These are phyloP conservation scores for Epinephelus awoara DNA, from an alignment of 2,797 vertebrate species.

Conservation along the genomic window DNA sequence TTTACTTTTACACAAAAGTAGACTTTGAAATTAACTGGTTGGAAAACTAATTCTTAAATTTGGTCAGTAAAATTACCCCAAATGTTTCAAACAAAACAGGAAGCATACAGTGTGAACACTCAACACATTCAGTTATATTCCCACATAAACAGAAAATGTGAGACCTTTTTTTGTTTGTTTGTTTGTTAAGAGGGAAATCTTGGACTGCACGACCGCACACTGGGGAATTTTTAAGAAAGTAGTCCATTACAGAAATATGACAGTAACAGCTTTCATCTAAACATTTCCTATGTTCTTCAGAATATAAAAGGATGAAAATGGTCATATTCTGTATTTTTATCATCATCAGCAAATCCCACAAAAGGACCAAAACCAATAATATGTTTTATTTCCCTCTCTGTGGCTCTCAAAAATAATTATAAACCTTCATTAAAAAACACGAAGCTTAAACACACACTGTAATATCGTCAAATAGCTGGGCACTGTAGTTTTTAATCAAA, in stretches of 20 bases:
- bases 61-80: slow-evolving; percentile 24
- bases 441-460: too few species aligned
- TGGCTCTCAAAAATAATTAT: not conserved
- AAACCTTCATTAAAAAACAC: too few species aligned
- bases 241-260: slow-evolving; percentile 2
- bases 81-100: slow-evolving; percentile 6
- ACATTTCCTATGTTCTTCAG: not conserved
- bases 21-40: slow-evolving; percentile 1
- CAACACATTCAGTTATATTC: not conserved
- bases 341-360: not conserved
- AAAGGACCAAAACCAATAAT: not conserved
- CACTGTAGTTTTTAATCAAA: not conserved
- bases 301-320: not conserved
- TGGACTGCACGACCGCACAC: too few species aligned
- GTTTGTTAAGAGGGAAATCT: not conserved
- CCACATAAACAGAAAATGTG: not conserved
- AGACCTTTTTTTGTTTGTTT: not conserved
- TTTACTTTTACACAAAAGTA: not conserved
- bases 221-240: not conserved
- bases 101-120: not conserved
- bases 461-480: not conserved
- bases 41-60: slow-evolving; percentile 28
- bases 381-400: not conserved
- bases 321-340: not conserved
- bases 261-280: not conserved